A percentile compares a stretch with the other conserved stretches of the same genome.
Evolutionary conservation across 37 sponge, comb jelly and placozoan species (phyloP).

Genomic region (Eunapius fragilis): DNA sequence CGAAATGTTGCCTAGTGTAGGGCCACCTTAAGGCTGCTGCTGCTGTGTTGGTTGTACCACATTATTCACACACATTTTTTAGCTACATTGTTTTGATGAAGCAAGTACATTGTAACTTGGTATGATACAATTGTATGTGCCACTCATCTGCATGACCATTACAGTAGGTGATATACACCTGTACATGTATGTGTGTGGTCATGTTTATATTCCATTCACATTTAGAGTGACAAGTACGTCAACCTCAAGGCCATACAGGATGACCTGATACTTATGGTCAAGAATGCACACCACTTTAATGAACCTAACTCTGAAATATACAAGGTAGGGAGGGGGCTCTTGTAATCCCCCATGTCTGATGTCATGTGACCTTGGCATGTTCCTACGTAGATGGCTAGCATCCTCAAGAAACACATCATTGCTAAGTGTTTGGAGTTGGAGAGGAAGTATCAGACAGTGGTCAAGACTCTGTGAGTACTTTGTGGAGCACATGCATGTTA

Average conservation of each 20-base stretch:
- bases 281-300: constrained; percentile 77
- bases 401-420: constrained; percentile 56
- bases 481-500: background rate
- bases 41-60: no score
- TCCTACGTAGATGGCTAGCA: constrained; percentile 34
- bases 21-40: no score
- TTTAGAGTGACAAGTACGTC: constrained; percentile 30
- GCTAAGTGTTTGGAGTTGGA: constrained; percentile 42
- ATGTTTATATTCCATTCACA: background rate
- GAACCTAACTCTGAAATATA: constrained; percentile 57
- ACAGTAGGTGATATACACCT: no score
- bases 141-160: no score
- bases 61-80: no score
- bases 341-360: no score
- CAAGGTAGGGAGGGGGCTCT: constrained; percentile 25
- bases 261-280: constrained; percentile 68
- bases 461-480: background rate
- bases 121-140: no score
- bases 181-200: background rate
- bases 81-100: no score
- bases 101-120: no score
- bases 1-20: no score
- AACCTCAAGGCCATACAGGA: constrained; percentile 57
- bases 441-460: constrained; percentile 49
- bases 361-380: no score